Conservation (phyloP, 30 jellyfish, hydroid and myxozoan species). For the Cassiopea andromeda region DNA sequence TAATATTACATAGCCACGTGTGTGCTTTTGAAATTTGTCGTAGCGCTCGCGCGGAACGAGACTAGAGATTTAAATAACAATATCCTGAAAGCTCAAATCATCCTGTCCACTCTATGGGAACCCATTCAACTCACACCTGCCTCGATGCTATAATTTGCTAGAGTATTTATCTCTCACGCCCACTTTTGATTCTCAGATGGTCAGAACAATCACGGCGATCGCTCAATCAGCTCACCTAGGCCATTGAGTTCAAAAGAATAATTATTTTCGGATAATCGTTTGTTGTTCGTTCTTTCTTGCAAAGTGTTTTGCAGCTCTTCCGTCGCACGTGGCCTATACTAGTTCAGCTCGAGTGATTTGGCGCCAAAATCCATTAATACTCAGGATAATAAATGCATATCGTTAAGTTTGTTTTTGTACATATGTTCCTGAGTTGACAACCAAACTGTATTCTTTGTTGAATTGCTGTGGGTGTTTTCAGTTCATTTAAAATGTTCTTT, state of each 20-base stretch:
- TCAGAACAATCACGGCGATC: conserved; percentile 56
- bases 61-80: conserved; percentile 82
- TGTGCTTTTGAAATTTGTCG: conserved; percentile 75
- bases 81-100: conserved; percentile 55
- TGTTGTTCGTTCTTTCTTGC: conserved; percentile 42
- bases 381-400: background rate
- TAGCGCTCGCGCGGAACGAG: conserved; percentile 82
- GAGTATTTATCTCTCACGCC: conserved; percentile 86
- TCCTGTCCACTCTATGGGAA: conserved; percentile 77
- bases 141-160: conserved; percentile 67
- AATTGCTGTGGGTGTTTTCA: background rate
- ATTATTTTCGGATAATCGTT: conserved; percentile 48
- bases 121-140: conserved; percentile 91
- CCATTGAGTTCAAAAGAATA: conserved; percentile 56
- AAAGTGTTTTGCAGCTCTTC: conserved; percentile 64
- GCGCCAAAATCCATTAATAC: conserved; percentile 70
- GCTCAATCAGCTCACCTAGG: conserved; percentile 62
- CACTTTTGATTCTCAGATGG: conserved; percentile 65
- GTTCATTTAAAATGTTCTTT: background rate
- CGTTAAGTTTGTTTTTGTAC: background rate
- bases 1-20: conserved; percentile 86
- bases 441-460: background rate
- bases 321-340: conserved; percentile 66
- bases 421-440: background rate
- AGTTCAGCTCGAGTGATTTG: conserved; percentile 68